Evolutionary conservation across 1,140 invertebrate genomes (phyloP), one percentile per base, ranked within the genome.

Genomic region (Apis dorsata): DNA sequence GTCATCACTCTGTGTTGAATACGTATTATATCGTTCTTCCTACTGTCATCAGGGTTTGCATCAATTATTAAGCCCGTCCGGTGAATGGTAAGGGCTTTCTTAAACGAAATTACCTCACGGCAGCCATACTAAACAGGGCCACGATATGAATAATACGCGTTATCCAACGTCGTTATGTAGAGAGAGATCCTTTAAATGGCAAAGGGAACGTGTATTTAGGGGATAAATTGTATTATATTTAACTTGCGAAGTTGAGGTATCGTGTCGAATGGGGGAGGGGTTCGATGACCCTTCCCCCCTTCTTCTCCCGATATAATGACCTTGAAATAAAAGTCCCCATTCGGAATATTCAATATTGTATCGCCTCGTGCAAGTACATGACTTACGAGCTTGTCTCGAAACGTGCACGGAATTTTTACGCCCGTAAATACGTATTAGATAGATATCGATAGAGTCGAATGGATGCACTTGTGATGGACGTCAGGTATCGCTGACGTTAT

Each of bases 21-120:
- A 82, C 74, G 72, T 82, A 82, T 82, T 82, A 82, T 69, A 75
- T 75, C 44, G 55, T 77, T 77, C 72, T 53, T 59, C 62, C 74
- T 82, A 55, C 80, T 70, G 74, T 70, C 65, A 55, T 55, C 65
- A 75, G 66, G 19, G 28, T 57, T 65, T 55, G 70, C 79, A 81
- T 81, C 44, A 81, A 81, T 81, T 80, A 73, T 80, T 65, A 53
- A n/a, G 57, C 24, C 17, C 13, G n/a, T 59, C 44, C 19, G 17
- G 2, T 24, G 69, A 55, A 60, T 28, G n/a, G 51, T 53, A 73
- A 73, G 2, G 15, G 60, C 12, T 28, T 73, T 19, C 15, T 24
- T 55, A 63, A 73, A 73, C 53, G 28, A 73, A 63, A 79, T 62
- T 53, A 53, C 34, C 13, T 3, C 49, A 24, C 13, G 17, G 10